Evolutionary conservation across 1,140 invertebrate species (phyloP).

Genomic region (Microplitis demolitor): DNA sequence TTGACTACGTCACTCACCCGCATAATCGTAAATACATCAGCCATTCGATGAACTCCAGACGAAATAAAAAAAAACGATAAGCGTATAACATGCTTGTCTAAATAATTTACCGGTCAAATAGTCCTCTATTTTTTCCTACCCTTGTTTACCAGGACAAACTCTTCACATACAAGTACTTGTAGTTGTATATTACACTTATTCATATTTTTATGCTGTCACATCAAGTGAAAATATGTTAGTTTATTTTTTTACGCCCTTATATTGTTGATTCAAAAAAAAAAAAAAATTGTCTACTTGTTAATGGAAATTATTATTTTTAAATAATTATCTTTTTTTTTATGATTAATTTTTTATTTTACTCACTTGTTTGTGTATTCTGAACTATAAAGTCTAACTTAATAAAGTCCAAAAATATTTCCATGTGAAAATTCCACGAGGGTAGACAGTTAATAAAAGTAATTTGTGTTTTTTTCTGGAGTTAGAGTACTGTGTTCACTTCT

Average conservation of each 20-base stretch:
- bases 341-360: background rate
- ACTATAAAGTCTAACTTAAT: background rate
- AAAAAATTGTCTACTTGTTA: no score
- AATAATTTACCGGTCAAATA: slow-evolving; percentile 18
- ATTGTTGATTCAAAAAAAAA: no score
- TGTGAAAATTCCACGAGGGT: background rate
- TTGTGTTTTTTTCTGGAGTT: background rate
- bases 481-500: background rate
- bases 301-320: no score
- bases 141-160: no score
- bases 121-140: background rate
- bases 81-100: slow-evolving; percentile 17
- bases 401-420: no score
- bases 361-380: background rate
- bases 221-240: no score
- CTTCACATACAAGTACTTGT: no score
- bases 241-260: no score
- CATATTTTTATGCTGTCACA: no score
- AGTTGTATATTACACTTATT: no score
- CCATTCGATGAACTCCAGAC: slow-evolving; percentile 8
- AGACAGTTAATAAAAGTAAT: background rate
- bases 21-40: slow-evolving; percentile 34
- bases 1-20: slow-evolving; percentile 25
- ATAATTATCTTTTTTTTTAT: no score
- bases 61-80: slow-evolving; percentile 11